Percentiles rank a stretch among this genome's conserved stretches.
These are phyloP conservation scores for Phataginus tetradactyla DNA, from an alignment of 2,797 vertebrate genomes.

Conservation along the genomic window DNA sequence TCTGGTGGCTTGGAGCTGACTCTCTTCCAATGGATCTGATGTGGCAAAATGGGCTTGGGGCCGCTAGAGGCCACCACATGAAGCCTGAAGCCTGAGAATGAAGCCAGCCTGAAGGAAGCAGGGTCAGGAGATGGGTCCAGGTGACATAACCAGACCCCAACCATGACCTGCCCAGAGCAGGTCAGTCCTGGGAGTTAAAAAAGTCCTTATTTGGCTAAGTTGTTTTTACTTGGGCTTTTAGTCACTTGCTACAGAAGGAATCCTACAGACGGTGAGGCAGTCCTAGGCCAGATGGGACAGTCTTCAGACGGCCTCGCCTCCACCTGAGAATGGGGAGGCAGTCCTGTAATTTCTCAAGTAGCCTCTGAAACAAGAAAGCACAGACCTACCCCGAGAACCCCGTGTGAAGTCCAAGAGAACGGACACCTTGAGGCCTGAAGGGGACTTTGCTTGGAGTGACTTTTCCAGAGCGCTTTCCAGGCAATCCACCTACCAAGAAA, in stretches of 20 bases:
- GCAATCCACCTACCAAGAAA: conserved; percentile 92
- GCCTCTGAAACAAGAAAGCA: not conserved
- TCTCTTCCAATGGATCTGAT: not conserved
- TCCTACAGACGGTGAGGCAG: not conserved
- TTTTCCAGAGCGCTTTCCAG: conserved; percentile 92
- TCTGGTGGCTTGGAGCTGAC: not conserved
- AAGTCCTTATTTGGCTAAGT: not conserved
- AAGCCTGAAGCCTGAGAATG: not conserved
- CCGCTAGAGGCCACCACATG: not conserved
- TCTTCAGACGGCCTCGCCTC: not conserved
- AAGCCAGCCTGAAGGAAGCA: not conserved
- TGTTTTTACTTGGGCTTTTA: not conserved
- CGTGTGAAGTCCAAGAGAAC: conserved; percentile 95
- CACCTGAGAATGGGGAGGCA: fast-evolving
- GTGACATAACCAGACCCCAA: no score
- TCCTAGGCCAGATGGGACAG: no score
- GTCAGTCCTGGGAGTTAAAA: not conserved
- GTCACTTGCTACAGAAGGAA: not conserved
- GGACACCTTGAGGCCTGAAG: conserved; percentile 91
- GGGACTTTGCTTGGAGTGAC: conserved; percentile 84
- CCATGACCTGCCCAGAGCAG: not conserved
- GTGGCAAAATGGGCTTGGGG: not conserved
- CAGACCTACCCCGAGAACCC: conserved; percentile 93
- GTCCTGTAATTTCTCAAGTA: not conserved
- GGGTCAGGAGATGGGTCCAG: not conserved